Base-by-base conservation (phyloP, 2,113 vertebrate genomes). In the Seriola aureovittata region DNA sequence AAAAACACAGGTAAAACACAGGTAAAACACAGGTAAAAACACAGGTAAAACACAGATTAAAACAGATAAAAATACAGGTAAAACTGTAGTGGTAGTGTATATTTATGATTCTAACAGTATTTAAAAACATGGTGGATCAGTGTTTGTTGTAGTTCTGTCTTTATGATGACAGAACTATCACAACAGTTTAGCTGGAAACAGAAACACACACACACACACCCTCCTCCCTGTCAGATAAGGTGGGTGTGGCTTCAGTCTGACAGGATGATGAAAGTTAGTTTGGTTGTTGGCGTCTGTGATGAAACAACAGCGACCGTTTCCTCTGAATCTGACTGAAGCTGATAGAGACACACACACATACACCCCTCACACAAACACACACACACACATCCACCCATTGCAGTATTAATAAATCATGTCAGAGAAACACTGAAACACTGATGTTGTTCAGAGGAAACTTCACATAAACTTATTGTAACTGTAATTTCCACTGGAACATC, bases 231-330 rank as follows among this genome's bases (percentile, higher is more conserved):
- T 44, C 73, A 82, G 90, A 86, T 87, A 84, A 89, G 78, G 46
- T 1, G 78, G 89, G 91, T 14, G 91, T 75, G 63, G 81, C 70
- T 58, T 29, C 40, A 9, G 48, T 58, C 38, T 69, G 68, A 79
- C 67, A 65, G 65, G 62, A 69, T 91, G 89, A 85, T 90, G 86
- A 84, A 88, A 88, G 79, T 42, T 50, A 25, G 23, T 68, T 62
- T 65, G 67, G 9, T 77, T 17, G 66, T 76, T 76, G 64, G 55
- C 34, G 25, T 36, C 19, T 50, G 23, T 57, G 62, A 70, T 78
- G 48, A 71, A 76, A 84, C 67, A 7, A 36, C 63, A 25, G 17
- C 62, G 4, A 62, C 70, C 4, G 75, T 87, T 83, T 83, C 77
- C 70, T 44, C 55, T 63, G 84, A 85, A 90, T 82, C 78, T 90